These are phyloP conservation scores for Nasonia vitripennis DNA, from an alignment of 1,140 invertebrate species.

Conservation along the genomic window DNA sequence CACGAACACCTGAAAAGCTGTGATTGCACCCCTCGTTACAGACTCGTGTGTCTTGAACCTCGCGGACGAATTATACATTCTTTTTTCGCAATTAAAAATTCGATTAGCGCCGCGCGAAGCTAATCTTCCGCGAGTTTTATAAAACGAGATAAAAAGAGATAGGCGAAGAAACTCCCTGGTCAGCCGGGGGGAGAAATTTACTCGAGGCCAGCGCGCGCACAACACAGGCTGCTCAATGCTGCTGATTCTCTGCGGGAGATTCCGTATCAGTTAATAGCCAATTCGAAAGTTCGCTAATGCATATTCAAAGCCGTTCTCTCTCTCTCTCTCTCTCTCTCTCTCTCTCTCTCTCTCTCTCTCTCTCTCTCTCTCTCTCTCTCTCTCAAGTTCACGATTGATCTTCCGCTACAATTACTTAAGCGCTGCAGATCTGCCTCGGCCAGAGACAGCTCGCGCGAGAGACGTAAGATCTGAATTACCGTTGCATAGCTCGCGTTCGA, in stretches of 20 bases:
- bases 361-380: neutral
- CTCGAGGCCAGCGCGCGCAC: neutral
- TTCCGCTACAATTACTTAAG: neutral
- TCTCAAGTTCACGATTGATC: slow-evolving; percentile 1
- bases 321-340: too few species aligned
- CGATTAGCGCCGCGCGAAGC: too few species aligned
- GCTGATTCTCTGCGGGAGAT: neutral
- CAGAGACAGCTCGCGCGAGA: too few species aligned
- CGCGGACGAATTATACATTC: too few species aligned
- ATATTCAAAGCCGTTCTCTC: neutral
- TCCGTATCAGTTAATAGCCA: slow-evolving; percentile 1
- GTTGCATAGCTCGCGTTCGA: too few species aligned
- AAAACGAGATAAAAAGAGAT: neutral
- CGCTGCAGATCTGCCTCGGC: neutral
- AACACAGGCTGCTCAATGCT: neutral
- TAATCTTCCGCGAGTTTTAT: too few species aligned
- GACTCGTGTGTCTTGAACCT: too few species aligned
- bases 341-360: too few species aligned
- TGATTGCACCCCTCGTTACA: too few species aligned
- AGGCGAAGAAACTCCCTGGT: neutral
- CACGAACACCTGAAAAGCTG: too few species aligned
- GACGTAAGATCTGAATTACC: too few species aligned
- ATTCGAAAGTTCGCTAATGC: slow-evolving; percentile 1
- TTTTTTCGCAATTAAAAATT: too few species aligned
- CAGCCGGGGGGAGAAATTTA: neutral